A percentile compares a stretch with the other conserved stretches of the same genome.
phyloP scores from a whole-genome alignment of 2,888 invertebrate species.

The Odontocerum albicorne region DNA sequence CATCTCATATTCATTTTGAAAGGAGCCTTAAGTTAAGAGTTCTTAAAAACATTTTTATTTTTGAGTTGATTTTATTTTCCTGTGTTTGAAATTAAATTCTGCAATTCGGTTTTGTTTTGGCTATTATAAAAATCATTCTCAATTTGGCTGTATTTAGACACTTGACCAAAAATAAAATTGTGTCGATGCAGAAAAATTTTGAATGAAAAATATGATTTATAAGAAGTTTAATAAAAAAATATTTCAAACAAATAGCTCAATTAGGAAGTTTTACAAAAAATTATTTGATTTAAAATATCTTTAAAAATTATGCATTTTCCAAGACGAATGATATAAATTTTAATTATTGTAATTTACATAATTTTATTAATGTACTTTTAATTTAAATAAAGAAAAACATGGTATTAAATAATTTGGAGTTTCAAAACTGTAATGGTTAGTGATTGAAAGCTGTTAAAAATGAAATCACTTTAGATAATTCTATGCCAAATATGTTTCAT shows the following conservation, averaged over 20 bases:
- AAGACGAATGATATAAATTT: too few relatives aligned
- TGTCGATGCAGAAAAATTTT: conserved; percentile 2
- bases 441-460: conserved; percentile 35
- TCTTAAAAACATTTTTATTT: background rate
- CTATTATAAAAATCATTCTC: background rate
- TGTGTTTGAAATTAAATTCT: too few relatives aligned
- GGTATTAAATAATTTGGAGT: conserved; percentile 34
- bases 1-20: too few relatives aligned
- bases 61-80: background rate
- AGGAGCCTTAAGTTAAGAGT: too few relatives aligned
- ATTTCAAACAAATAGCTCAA: conserved; percentile 16
- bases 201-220: conserved; percentile 1
- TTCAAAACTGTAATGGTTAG: conserved; percentile 36
- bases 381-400: conserved; percentile 24
- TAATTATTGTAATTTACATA: too few relatives aligned
- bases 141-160: background rate
- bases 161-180: conserved; percentile 1
- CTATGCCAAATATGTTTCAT: conserved; percentile 32
- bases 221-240: too few relatives aligned
- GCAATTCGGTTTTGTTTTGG: background rate
- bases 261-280: conserved; percentile 10
- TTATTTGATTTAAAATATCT: conserved; percentile 13
- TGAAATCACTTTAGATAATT: conserved; percentile 35
- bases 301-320: too few relatives aligned
- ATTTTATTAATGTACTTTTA: conserved; percentile 21